Evolutionary conservation across 1,140 invertebrate species (phyloP).

Genomic region (Caerostris darwini): DNA sequence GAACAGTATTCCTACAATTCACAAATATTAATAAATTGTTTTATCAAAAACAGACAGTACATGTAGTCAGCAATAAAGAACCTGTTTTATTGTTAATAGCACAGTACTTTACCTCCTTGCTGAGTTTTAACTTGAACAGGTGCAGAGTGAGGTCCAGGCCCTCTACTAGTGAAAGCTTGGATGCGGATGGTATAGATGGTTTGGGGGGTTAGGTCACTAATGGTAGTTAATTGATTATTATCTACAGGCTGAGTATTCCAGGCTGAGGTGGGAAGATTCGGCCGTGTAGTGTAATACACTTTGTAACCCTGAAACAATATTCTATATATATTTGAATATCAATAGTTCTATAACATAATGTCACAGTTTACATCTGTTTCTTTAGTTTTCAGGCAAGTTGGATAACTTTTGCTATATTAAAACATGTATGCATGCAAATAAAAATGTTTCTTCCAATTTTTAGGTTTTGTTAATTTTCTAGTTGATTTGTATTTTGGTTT

Average conservation of each 20-base stretch:
- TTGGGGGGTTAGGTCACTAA: constrained; percentile 93
- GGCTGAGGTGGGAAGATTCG: constrained; percentile 91
- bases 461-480: too few species aligned
- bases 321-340: too few species aligned
- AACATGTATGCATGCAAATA: too few species aligned
- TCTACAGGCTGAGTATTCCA: constrained; percentile 97
- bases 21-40: too few species aligned
- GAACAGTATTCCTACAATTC: too few species aligned
- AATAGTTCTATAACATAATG: too few species aligned
- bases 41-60: too few species aligned
- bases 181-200: constrained; percentile 96
- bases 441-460: too few species aligned
- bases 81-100: neutral
- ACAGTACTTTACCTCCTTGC: constrained; percentile 86
- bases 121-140: constrained; percentile 98
- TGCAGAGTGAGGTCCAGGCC: constrained; percentile 93
- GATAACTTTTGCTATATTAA: too few species aligned
- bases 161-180: constrained; percentile 94
- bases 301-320: constrained; percentile 89
- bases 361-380: too few species aligned
- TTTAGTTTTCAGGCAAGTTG: too few species aligned
- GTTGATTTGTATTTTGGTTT: too few species aligned
- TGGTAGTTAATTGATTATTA: constrained; percentile 95
- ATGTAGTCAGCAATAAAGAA: neutral
- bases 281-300: constrained; percentile 97